phyloP scores from a whole-genome alignment of 2,113 vertebrate species.

The Osmerus eperlanus region DNA sequence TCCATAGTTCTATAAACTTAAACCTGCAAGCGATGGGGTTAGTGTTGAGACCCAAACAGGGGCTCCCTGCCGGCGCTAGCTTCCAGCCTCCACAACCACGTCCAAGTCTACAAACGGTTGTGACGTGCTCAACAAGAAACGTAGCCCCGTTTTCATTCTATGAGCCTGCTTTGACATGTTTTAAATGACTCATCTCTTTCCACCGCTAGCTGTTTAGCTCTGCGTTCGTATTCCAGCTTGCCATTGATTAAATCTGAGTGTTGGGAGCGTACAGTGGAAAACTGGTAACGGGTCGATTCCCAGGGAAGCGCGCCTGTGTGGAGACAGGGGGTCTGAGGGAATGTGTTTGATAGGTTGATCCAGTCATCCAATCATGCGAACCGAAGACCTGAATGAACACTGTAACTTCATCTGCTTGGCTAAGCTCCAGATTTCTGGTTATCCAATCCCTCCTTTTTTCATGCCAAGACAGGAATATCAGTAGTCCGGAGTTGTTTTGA shows the following conservation, averaged over 20 bases:
- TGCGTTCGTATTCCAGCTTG: not conserved
- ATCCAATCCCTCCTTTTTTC: slow-evolving; percentile 25
- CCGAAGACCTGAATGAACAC: slow-evolving; percentile 16
- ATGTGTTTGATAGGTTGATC: slow-evolving; percentile 3
- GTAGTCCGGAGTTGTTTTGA: slow-evolving; percentile 5
- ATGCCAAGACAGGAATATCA: slow-evolving; percentile 10
- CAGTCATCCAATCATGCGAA: slow-evolving; percentile 40
- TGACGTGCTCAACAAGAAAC: not conserved
- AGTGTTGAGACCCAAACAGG: not conserved
- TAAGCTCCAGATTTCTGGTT: slow-evolving; percentile 23
- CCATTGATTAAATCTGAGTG: not conserved
- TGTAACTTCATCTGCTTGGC: slow-evolving; percentile 34
- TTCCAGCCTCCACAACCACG: no score
- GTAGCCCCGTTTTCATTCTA: no score
- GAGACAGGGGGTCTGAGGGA: not conserved
- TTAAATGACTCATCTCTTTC: not conserved
- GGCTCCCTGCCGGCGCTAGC: no score
- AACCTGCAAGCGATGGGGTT: not conserved
- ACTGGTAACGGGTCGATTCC: not conserved
- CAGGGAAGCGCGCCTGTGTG: not conserved
- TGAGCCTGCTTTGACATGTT: not conserved
- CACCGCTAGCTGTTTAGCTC: not conserved
- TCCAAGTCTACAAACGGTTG: not conserved
- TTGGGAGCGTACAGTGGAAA: not conserved
- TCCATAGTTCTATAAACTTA: no score